Conservation (phyloP, 2,113 vertebrate genomes). For the Thamnophis sirtalis region DNA sequence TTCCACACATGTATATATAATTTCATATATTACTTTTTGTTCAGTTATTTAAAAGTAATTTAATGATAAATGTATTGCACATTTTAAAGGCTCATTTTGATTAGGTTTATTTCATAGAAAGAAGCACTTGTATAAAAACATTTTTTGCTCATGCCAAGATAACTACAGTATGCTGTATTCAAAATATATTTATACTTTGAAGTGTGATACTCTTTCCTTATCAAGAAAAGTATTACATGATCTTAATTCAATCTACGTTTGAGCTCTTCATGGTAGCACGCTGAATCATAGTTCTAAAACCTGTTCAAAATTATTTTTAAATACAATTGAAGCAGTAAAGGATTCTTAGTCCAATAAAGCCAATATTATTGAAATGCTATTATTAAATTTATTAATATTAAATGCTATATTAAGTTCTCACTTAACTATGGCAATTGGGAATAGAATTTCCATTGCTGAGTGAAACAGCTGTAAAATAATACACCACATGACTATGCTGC, state of each 20-base stretch:
- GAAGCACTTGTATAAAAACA: too few relatives aligned
- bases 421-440: not conserved
- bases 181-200: not conserved
- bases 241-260: not conserved
- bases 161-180: not conserved
- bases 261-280: not conserved
- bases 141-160: not conserved
- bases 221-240: not conserved
- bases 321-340: not conserved
- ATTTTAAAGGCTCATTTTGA: not conserved
- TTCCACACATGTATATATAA: not conserved
- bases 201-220: not conserved
- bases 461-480: not conserved
- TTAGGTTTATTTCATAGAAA: too few relatives aligned
- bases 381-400: too few relatives aligned
- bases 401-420: not conserved
- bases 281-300: not conserved
- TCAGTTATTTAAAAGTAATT: not conserved
- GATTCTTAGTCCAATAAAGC: not conserved
- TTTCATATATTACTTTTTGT: not conserved
- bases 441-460: not conserved
- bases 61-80: not conserved
- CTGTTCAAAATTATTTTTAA: not conserved
- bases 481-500: not conserved
- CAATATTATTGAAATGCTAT: not conserved